A percentile compares a stretch with the other conserved stretches of the same genome.
Conservation (phyloP, 1,140 invertebrate genomes). For the Neodiprion virginianus region DNA sequence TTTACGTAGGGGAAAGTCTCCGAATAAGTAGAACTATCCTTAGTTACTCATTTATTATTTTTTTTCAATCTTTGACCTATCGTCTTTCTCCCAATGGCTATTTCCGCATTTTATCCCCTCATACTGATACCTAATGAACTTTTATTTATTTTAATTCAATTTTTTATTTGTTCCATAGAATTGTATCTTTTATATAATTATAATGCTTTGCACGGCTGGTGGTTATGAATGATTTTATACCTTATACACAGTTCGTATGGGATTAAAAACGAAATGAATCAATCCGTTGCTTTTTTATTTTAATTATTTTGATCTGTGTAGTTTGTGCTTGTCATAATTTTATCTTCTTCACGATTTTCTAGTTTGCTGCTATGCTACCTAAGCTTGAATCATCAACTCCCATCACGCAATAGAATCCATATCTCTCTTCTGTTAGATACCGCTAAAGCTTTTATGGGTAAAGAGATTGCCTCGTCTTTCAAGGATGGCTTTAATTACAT, state of each 20-base stretch:
- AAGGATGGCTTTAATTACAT: neutral
- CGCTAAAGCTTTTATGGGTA: neutral
- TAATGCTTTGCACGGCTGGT: too few species aligned
- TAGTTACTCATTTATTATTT: slow-evolving; percentile 10
- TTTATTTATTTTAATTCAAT: neutral
- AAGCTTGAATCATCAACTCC: neutral
- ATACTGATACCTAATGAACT: neutral
- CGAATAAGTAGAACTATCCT: neutral
- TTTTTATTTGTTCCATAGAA: neutral
- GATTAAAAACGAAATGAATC: too few species aligned
- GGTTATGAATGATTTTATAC: too few species aligned
- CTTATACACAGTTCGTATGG: too few species aligned
- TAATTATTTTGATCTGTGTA: too few species aligned
- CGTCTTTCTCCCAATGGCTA: neutral
- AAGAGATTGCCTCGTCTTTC: neutral
- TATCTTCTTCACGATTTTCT: neutral
- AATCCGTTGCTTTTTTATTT: too few species aligned
- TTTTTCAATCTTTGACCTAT: neutral
- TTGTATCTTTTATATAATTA: neutral
- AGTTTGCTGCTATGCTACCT: neutral
- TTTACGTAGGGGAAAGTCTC: neutral
- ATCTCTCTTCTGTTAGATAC: neutral
- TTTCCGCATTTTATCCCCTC: neutral
- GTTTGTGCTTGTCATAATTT: neutral
- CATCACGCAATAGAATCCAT: neutral